Evolutionary conservation across 64 coral and sea anemone genomes (phyloP).

Genomic region (Stichodactyla mertensii): DNA sequence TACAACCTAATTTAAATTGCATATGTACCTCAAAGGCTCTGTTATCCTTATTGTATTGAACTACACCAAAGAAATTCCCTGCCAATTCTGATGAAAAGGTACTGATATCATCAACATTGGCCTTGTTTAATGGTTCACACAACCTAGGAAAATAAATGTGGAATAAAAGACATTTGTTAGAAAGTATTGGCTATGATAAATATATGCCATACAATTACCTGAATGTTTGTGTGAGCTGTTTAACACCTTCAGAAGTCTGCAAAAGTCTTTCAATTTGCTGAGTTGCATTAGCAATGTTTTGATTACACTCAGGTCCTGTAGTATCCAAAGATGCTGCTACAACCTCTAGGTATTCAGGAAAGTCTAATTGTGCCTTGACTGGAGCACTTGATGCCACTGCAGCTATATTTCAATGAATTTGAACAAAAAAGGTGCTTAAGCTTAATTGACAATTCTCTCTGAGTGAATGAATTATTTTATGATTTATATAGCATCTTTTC

Average conservation of each 20-base stretch:
- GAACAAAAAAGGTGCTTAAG: not conserved
- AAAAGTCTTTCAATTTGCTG: constrained; percentile 59
- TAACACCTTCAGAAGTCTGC: constrained; percentile 46
- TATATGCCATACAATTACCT: constrained; percentile 19
- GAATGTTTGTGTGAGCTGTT: constrained; percentile 66
- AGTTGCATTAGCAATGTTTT: constrained; percentile 78
- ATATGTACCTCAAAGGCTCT: constrained; percentile 87
- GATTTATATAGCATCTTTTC: no score
- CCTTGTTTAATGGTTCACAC: constrained; percentile 60
- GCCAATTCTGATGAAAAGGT: constrained; percentile 66
- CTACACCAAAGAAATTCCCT: constrained; percentile 82
- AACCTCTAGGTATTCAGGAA: constrained; percentile 89
- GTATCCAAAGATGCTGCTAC: constrained; percentile 81
- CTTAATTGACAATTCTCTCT: not conserved
- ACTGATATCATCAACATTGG: constrained; percentile 54
- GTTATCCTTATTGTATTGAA: constrained; percentile 98
- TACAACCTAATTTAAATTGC: not conserved
- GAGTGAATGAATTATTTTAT: no score
- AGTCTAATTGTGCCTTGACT: constrained; percentile 76
- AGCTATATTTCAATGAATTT: constrained; percentile 36
- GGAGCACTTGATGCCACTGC: constrained; percentile 97
- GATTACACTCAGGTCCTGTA: constrained; percentile 61
- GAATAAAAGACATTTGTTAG: not conserved
- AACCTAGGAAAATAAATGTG: constrained; percentile 31
- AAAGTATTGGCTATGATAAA: no score